These are phyloP conservation scores for Macrotus californicus DNA, from an alignment of 2,113 vertebrate species.

Conservation along the genomic window DNA sequence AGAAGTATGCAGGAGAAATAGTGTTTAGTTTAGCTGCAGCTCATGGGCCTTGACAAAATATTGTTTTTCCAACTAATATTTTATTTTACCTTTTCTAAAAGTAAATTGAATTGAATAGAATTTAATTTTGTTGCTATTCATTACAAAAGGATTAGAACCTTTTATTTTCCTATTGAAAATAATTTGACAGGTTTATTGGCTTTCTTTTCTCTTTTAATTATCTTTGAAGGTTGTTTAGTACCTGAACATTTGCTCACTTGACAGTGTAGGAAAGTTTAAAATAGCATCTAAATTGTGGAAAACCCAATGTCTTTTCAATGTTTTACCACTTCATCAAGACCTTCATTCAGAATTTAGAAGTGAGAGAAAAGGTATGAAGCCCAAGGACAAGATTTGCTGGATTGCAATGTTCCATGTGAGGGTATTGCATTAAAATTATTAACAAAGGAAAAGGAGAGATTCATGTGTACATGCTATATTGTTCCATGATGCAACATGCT, in stretches of 20 bases:
- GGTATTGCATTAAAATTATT: background rate
- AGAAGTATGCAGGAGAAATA: constrained; percentile 71
- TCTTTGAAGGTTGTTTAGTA: constrained; percentile 57
- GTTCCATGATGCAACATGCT: background rate
- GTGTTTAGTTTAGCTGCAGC: constrained; percentile 71
- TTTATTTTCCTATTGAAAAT: constrained; percentile 66
- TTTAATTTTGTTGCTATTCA: constrained; percentile 75
- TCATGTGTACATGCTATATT: background rate
- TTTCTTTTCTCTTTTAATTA: constrained; percentile 68
- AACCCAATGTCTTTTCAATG: background rate
- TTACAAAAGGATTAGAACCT: constrained; percentile 72
- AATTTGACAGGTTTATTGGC: constrained; percentile 62
- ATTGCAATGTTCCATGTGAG: background rate
- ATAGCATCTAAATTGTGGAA: background rate
- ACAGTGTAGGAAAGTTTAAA: constrained; percentile 52
- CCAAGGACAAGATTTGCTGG: background rate
- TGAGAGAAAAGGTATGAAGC: background rate
- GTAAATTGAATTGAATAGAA: constrained; percentile 66
- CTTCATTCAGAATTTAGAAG: background rate
- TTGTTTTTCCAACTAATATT: constrained; percentile 70
- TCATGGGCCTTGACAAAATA: constrained; percentile 72
- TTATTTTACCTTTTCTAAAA: constrained; percentile 71
- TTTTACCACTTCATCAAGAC: background rate
- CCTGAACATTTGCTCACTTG: constrained; percentile 58
- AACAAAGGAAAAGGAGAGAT: background rate